Conservation (phyloP, 2,888 invertebrate species). For the Steromphala cineraria region DNA sequence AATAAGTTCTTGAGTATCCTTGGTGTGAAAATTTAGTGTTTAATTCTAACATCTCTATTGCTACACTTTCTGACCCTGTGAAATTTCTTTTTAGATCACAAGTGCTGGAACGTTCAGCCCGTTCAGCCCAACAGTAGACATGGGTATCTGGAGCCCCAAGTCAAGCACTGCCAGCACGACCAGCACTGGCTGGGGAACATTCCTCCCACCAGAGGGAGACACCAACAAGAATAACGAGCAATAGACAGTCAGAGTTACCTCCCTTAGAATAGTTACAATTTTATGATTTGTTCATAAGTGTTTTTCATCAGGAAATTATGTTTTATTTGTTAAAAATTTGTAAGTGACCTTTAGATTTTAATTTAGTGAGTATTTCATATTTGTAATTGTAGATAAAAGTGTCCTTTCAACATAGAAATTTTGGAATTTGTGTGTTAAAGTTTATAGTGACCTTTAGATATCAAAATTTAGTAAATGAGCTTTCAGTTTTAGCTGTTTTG, state of each 20-base stretch:
- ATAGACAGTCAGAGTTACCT: constrained; percentile 7
- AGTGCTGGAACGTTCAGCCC: constrained; percentile 58
- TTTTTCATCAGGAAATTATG: too few relatives aligned
- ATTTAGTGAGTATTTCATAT: background rate
- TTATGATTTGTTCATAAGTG: too few relatives aligned
- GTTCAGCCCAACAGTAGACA: constrained; percentile 53
- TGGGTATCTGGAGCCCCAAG: constrained; percentile 67
- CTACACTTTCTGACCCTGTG: background rate
- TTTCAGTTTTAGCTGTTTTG: too few relatives aligned
- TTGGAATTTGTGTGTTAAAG: too few relatives aligned
- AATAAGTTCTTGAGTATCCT: too few relatives aligned
- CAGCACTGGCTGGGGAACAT: constrained; percentile 38
- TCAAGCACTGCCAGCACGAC: constrained; percentile 42
- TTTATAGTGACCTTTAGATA: too few relatives aligned
- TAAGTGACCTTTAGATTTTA: background rate
- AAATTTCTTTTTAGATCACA: background rate
- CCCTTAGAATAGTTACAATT: background rate
- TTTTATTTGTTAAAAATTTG: too few relatives aligned
- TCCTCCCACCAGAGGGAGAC: constrained; percentile 25
- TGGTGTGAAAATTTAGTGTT: too few relatives aligned
- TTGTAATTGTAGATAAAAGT: too few relatives aligned
- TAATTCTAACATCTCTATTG: too few relatives aligned
- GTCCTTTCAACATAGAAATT: too few relatives aligned
- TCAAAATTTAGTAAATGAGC: too few relatives aligned
- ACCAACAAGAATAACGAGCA: background rate